A percentile compares a stretch with the other conserved stretches of the same genome.
phyloP scores from a whole-genome alignment of 2,113 vertebrate genomes.

The Mustela lutreola region DNA sequence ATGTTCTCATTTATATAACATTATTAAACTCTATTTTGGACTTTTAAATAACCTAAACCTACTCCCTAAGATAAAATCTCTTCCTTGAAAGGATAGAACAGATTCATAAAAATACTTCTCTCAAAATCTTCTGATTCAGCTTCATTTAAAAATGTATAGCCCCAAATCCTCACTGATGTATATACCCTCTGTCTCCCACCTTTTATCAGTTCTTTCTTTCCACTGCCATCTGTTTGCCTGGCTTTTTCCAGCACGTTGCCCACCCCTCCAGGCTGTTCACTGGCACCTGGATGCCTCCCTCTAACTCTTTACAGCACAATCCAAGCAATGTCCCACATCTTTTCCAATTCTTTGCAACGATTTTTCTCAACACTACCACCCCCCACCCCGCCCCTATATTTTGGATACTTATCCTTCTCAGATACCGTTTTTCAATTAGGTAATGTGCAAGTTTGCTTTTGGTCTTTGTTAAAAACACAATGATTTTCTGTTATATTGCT shows the following conservation, averaged over 20 bases:
- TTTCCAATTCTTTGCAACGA: background rate
- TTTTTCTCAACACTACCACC: background rate
- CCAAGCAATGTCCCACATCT: background rate
- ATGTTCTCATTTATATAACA: background rate
- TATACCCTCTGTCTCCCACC: background rate
- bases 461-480: background rate
- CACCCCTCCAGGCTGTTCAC: conserved; percentile 38
- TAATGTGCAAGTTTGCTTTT: background rate
- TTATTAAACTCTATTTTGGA: background rate
- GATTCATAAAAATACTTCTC: conserved; percentile 22
- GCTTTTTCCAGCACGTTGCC: conserved; percentile 6
- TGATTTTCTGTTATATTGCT: background rate
- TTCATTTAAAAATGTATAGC: conserved; percentile 14
- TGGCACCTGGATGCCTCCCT: background rate
- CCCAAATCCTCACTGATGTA: background rate
- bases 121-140: background rate
- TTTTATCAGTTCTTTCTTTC: conserved; percentile 17
- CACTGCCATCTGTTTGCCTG: conserved; percentile 29
- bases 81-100: conserved; percentile 24
- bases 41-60: background rate
- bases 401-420: background rate
- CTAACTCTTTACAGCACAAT: background rate
- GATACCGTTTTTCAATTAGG: background rate
- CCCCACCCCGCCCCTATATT: background rate
- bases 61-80: conserved; percentile 28